These are phyloP conservation scores for Eutolmus rufibarbis DNA, from an alignment of 2,888 invertebrate species.

Conservation along the genomic window DNA sequence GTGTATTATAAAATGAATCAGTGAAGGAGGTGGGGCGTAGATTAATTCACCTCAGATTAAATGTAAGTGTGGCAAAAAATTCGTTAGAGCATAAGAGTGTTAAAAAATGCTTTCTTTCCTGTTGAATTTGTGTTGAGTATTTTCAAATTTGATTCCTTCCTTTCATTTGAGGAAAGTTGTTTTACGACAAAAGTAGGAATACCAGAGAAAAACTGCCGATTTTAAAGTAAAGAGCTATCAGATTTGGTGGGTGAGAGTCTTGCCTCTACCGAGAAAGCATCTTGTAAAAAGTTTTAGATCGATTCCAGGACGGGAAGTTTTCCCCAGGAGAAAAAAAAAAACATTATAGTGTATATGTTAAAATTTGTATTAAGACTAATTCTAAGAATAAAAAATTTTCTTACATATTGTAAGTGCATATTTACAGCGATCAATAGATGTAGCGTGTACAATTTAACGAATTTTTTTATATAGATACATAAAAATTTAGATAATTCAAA, in stretches of 20 bases:
- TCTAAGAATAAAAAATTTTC: background rate
- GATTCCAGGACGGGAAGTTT: background rate
- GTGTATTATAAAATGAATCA: background rate
- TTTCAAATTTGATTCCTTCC: background rate
- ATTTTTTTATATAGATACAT: slow-evolving; percentile 13
- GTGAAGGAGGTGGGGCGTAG: background rate
- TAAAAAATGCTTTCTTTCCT: background rate
- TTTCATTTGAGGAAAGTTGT: slow-evolving; percentile 14
- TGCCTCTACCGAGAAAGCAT: background rate
- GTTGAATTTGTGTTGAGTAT: background rate
- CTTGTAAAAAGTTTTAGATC: background rate
- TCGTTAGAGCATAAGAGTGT: background rate
- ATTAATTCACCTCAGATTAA: background rate
- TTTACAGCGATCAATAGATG: slow-evolving; percentile 2
- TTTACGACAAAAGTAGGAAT: slow-evolving; percentile 15
- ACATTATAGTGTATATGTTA: background rate
- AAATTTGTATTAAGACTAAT: background rate
- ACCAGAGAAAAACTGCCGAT: slow-evolving; percentile 42
- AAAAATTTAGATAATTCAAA: slow-evolving; percentile 24
- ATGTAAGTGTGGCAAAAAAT: background rate
- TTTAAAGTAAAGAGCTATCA: slow-evolving; percentile 8
- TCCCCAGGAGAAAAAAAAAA: background rate
- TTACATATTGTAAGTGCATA: slow-evolving; percentile 32
- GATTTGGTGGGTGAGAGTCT: background rate
- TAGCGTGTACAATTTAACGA: slow-evolving; percentile 6